Evolutionary conservation across 2,888 invertebrate genomes (phyloP).

Genomic region (Podotricha telesiphe): DNA sequence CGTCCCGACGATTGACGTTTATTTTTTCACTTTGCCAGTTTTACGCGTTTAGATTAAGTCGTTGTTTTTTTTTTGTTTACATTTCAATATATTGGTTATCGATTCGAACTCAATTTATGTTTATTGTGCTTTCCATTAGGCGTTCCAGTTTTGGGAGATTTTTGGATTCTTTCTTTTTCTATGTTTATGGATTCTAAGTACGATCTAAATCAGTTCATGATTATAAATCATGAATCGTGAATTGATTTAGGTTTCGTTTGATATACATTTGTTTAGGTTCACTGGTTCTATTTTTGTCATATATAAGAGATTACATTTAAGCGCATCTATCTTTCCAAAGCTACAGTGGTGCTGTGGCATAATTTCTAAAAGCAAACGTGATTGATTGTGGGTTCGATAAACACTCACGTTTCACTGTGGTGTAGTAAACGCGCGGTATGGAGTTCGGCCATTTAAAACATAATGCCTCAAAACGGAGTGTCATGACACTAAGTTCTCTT

Average conservation of each 20-base stretch:
- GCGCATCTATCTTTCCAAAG: no score
- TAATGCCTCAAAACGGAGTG: no score
- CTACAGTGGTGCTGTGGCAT: no score
- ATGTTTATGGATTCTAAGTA: neutral
- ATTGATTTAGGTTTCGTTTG: neutral
- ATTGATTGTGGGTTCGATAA: no score
- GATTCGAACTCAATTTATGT: conserved; percentile 33
- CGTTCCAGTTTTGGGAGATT: conserved; percentile 26
- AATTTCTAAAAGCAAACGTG: no score
- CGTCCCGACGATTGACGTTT: conserved; percentile 30
- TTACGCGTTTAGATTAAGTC: conserved; percentile 34
- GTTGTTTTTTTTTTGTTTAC: conserved; percentile 37
- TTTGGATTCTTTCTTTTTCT: neutral
- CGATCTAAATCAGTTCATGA: neutral
- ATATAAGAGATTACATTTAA: no score
- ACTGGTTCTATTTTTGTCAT: no score
- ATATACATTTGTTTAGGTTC: no score
- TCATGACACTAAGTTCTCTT: no score
- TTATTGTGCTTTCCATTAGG: conserved; percentile 36
- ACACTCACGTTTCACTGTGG: no score
- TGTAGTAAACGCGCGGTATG: no score
- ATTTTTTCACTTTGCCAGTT: conserved; percentile 37
- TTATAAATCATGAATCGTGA: neutral
- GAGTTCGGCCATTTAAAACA: no score
- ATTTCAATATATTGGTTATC: conserved; percentile 36